A percentile compares a stretch with the other conserved stretches of the same genome.
Evolutionary conservation across 2,113 vertebrate species (phyloP).

Genomic region (Oryzias woworae): DNA sequence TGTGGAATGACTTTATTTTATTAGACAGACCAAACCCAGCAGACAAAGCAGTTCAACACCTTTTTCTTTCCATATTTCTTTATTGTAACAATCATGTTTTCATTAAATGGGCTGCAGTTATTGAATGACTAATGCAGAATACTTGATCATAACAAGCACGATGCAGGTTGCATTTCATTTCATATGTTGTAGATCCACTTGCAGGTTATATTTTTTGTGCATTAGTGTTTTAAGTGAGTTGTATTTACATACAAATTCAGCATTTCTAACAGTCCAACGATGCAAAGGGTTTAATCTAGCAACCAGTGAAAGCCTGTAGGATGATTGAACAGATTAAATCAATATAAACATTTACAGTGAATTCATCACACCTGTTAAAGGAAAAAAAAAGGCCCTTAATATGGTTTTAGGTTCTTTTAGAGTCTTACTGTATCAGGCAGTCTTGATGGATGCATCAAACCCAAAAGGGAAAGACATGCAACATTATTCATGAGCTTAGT

Average conservation of each 20-base stretch:
- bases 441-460: conserved; percentile 7
- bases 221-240: background rate
- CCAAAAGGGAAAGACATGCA: conserved; percentile 26
- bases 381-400: conserved; percentile 4
- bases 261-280: background rate
- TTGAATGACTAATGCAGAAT: conserved; percentile 4
- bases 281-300: conserved; percentile 11
- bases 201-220: background rate
- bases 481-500: conserved; percentile 5
- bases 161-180: background rate
- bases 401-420: background rate
- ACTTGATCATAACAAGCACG: background rate
- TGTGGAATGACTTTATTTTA: background rate
- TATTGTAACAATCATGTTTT: conserved; percentile 14
- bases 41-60: background rate
- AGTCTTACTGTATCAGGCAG: background rate
- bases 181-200: background rate
- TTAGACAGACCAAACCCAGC: background rate
- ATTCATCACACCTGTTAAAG: background rate
- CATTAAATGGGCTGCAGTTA: background rate
- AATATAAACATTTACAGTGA: conserved; percentile 9
- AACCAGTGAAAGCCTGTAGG: conserved; percentile 3
- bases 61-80: conserved; percentile 3
- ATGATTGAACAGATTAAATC: background rate
- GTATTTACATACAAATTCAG: conserved; percentile 4